Conservation (phyloP, 2,113 vertebrate genomes). For the Lasiurus borealis region DNA sequence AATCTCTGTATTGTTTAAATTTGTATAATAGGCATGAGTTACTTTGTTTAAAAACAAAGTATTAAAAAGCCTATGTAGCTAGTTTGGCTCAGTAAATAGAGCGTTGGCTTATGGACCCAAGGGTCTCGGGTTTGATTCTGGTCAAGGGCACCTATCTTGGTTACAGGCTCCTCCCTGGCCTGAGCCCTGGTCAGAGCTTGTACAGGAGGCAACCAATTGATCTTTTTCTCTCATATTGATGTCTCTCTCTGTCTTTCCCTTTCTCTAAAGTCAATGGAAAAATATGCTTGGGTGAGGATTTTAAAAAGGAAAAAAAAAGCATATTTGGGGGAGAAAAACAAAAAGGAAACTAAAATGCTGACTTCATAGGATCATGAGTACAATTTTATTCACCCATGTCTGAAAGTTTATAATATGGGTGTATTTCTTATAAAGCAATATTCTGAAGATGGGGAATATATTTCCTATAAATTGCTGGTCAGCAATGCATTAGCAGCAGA, state of each 20-base stretch:
- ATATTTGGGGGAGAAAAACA: neutral
- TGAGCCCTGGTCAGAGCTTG: too few relatives aligned
- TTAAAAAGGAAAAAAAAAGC: neutral
- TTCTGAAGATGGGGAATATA: neutral
- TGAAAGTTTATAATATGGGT: neutral
- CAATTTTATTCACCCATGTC: neutral
- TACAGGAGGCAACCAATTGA: too few relatives aligned
- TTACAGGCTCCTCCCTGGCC: too few relatives aligned
- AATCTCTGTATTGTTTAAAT: neutral
- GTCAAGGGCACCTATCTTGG: too few relatives aligned
- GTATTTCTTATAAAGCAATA: neutral
- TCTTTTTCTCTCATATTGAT: too few relatives aligned
- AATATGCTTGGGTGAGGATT: too few relatives aligned
- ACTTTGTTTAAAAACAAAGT: neutral
- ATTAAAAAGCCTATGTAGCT: neutral
- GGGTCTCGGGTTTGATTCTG: too few relatives aligned
- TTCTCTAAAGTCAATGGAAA: too few relatives aligned
- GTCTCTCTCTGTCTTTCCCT: too few relatives aligned
- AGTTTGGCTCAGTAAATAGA: neutral
- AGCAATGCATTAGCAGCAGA: neutral
- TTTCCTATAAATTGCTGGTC: neutral
- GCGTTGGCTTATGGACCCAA: too few relatives aligned
- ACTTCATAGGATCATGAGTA: neutral
- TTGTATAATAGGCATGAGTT: neutral
- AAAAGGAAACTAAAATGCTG: slow-evolving; percentile 30